Evolutionary conservation across 2,797 vertebrate genomes (phyloP).

Genomic region (Buphagus erythrorhynchus): DNA sequence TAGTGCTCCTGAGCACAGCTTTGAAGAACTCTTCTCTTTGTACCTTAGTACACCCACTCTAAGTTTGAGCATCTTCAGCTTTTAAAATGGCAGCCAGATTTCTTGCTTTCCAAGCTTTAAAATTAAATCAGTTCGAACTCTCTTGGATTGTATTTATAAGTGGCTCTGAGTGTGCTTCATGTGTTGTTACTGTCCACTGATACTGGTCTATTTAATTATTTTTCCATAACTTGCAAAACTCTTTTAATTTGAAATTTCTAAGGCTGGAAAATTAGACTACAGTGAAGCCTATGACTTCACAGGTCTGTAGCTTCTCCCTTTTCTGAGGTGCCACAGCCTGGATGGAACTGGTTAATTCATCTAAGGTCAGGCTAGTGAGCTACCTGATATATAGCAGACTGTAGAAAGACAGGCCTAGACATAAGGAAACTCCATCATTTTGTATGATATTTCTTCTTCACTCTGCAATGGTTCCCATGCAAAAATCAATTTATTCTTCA

Average conservation of each 20-base stretch:
- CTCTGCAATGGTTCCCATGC: not conserved
- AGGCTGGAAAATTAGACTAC: not conserved
- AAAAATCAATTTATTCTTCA: not conserved
- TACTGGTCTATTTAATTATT: not conserved
- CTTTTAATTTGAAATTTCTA: not conserved
- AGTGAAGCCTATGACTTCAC: not conserved
- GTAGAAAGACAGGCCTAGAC: not conserved
- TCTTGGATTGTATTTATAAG: not conserved
- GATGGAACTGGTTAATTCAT: not conserved
- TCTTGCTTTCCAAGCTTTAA: not conserved
- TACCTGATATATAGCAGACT: not conserved
- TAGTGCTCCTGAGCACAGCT: not conserved
- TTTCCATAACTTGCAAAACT: not conserved
- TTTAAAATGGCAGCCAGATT: not conserved
- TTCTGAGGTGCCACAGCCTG: not conserved
- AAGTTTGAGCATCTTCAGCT: not conserved
- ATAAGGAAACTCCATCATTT: not conserved
- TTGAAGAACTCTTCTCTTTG: constrained; percentile 25
- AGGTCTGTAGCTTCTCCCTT: not conserved
- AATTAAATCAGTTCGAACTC: not conserved
- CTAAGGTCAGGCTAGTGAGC: not conserved
- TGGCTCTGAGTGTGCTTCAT: not conserved
- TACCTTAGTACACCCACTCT: not conserved
- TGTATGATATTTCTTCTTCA: not conserved
- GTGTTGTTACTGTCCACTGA: not conserved